phyloP scores from a whole-genome alignment of 2,113 vertebrate species.

The Aegypius monachus region DNA sequence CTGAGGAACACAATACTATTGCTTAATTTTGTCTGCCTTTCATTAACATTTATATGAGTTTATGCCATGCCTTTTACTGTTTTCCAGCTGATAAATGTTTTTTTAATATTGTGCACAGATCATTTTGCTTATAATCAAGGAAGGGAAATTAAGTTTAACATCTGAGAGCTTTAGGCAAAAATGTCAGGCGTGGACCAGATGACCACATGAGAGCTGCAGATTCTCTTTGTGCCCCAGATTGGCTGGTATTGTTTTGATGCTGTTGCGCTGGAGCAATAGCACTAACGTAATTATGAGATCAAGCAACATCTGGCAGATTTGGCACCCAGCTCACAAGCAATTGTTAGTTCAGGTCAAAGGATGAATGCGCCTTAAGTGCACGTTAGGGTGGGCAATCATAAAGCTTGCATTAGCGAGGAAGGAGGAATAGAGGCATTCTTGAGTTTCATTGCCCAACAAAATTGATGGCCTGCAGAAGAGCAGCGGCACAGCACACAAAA shows the following conservation, averaged over 20 bases:
- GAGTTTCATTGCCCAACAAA: constrained; percentile 53
- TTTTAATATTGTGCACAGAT: constrained; percentile 24
- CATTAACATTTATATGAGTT: constrained; percentile 23
- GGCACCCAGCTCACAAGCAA: constrained; percentile 56
- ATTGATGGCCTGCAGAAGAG: constrained; percentile 56
- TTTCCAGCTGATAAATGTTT: constrained; percentile 45
- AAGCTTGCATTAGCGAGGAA: constrained; percentile 76
- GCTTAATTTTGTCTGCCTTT: constrained; percentile 32
- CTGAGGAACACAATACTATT: neutral
- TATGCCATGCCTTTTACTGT: constrained; percentile 4
- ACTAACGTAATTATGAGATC: constrained; percentile 75
- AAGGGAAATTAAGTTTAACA: constrained; percentile 13
- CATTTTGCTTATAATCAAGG: constrained; percentile 47
- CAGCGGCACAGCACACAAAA: constrained; percentile 78
- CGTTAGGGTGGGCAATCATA: constrained; percentile 81
- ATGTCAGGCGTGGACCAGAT: constrained; percentile 30
- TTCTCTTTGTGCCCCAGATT: neutral
- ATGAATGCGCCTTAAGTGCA: constrained; percentile 74
- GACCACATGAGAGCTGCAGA: neutral
- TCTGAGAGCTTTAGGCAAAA: constrained; percentile 11
- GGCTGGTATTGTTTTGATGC: constrained; percentile 72
- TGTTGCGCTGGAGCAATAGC: constrained; percentile 70
- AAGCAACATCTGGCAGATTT: constrained; percentile 84
- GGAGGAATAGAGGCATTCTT: constrained; percentile 62
- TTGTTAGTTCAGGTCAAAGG: constrained; percentile 64